These are phyloP conservation scores for Germaria angustata DNA, from an alignment of 2,888 invertebrate species.

Conservation along the genomic window DNA sequence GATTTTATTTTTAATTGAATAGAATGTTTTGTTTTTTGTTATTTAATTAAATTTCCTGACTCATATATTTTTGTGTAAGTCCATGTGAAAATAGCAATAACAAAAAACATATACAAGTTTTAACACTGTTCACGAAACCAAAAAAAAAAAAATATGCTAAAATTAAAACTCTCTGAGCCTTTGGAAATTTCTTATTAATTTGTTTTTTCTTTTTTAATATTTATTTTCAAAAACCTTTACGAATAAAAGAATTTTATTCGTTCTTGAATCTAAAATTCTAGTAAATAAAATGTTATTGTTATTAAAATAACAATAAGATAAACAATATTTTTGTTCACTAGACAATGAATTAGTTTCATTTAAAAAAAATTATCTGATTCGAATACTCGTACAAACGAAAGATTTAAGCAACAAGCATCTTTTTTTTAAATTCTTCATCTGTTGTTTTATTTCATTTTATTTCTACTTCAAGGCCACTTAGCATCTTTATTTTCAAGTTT, in stretches of 20 bases:
- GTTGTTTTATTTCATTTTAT: slow-evolving; percentile 4
- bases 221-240: no score
- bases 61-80: no score
- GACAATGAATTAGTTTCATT: neutral
- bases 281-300: neutral
- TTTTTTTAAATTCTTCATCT: neutral
- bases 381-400: slow-evolving; percentile 44
- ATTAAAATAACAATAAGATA: neutral
- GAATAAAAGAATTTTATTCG: neutral
- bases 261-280: slow-evolving; percentile 1
- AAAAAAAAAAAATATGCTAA: no score
- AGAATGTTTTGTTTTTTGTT: no score
- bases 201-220: no score
- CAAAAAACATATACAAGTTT: no score
- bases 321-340: neutral
- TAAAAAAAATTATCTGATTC: slow-evolving; percentile 1
- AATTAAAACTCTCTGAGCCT: no score
- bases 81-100: no score
- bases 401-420: slow-evolving; percentile 48
- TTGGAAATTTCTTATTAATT: no score
- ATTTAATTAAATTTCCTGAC: no score
- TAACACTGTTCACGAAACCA: no score
- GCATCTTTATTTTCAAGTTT: slow-evolving; percentile 50
- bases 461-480: slow-evolving; percentile 55
- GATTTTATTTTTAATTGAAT: no score